phyloP scores from a whole-genome alignment of 1,140 invertebrate species.

The Meteorus sp. region DNA sequence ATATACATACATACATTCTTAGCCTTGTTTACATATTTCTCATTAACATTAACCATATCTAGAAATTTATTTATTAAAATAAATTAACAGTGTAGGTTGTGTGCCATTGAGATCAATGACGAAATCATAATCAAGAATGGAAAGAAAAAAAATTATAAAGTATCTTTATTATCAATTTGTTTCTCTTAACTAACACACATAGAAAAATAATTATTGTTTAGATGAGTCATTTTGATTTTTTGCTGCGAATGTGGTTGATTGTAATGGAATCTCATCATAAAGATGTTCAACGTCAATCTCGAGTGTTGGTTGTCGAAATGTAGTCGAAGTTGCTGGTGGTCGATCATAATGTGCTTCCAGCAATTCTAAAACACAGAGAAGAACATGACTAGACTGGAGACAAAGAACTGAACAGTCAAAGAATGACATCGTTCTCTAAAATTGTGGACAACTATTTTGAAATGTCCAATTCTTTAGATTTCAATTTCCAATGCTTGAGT shows the following conservation, averaged over 20 bases:
- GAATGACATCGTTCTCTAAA: neutral
- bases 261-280: constrained; percentile 54
- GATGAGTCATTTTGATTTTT: neutral
- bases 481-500: no score
- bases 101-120: neutral
- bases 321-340: constrained; percentile 38
- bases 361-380: constrained; percentile 40
- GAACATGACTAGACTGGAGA: neutral
- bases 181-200: no score
- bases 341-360: constrained; percentile 53
- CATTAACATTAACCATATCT: neutral
- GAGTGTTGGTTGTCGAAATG: constrained; percentile 20
- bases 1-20: no score
- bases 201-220: no score
- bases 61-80: neutral
- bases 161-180: no score
- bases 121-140: no score
- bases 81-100: neutral
- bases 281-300: constrained; percentile 41
- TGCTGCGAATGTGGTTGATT: constrained; percentile 36
- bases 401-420: no score
- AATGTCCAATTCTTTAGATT: no score
- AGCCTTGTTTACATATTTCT: neutral
- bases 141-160: no score
- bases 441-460: no score